Percentiles rank a stretch among this genome's conserved stretches.
These are phyloP conservation scores for Bujurquina vittata DNA, from an alignment of 2,113 vertebrate genomes.

Conservation along the genomic window DNA sequence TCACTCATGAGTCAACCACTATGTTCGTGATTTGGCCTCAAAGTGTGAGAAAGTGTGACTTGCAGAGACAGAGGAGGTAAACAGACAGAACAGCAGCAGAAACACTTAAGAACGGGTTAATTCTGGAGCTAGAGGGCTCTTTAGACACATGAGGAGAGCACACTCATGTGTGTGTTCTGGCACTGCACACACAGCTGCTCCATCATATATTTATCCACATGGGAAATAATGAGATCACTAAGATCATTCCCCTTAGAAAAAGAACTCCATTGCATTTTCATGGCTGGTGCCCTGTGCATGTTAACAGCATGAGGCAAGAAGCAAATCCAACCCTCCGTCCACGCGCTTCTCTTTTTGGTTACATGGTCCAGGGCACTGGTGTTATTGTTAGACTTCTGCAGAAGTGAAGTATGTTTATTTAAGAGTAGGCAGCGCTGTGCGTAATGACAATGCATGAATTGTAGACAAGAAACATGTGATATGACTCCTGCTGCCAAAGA, in stretches of 20 bases:
- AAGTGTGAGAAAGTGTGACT: neutral
- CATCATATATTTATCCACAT: conserved; percentile 51
- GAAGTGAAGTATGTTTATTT: neutral
- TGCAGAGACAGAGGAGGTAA: neutral
- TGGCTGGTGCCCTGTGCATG: conserved; percentile 34
- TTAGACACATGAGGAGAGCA: neutral
- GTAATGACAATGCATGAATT: neutral
- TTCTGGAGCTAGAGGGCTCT: conserved; percentile 10
- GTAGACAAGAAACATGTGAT: neutral
- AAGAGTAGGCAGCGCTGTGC: neutral
- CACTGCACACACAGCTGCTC: conserved; percentile 30
- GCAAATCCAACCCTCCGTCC: conserved; percentile 24
- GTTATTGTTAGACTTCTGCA: conserved; percentile 32
- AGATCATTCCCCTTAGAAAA: conserved; percentile 58
- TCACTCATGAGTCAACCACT: conserved; percentile 47
- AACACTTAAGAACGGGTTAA: conserved; percentile 10
- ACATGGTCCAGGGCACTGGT: conserved; percentile 9
- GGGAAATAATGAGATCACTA: conserved; percentile 62
- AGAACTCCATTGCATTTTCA: conserved; percentile 44
- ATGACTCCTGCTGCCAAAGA: neutral
- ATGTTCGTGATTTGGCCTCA: conserved; percentile 5
- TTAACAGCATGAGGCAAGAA: conserved; percentile 43
- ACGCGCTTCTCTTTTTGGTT: neutral
- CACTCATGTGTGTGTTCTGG: neutral
- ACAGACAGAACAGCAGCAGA: neutral